Percentiles rank a stretch among this genome's conserved stretches.
These are phyloP conservation scores for Agrochola lota DNA, from an alignment of 2,888 invertebrate genomes.

Conservation along the genomic window DNA sequence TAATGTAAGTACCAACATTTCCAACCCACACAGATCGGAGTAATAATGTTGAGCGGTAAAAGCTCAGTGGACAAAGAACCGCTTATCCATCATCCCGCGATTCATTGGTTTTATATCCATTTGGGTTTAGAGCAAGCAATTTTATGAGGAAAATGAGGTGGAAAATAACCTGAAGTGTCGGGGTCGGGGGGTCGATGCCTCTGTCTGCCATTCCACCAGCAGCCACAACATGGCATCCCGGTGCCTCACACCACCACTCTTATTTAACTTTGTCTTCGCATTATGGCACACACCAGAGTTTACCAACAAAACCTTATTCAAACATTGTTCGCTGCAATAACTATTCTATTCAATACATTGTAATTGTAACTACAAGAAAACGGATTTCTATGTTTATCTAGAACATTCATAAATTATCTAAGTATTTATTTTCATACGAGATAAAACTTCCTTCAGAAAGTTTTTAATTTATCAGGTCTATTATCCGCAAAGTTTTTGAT, in stretches of 20 bases:
- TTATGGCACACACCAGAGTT: conserved; percentile 44
- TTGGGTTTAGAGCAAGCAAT: conserved; percentile 52
- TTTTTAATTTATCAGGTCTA: conserved; percentile 62
- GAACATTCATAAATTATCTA: conserved; percentile 47
- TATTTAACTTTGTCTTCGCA: conserved; percentile 54
- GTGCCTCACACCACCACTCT: conserved; percentile 62
- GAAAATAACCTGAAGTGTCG: conserved; percentile 80
- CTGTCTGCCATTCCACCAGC: conserved; percentile 89
- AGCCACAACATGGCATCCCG: conserved; percentile 88
- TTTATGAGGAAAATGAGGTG: conserved; percentile 56
- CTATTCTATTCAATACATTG: conserved; percentile 29
- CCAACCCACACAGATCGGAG: conserved; percentile 23
- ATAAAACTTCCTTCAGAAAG: conserved; percentile 65
- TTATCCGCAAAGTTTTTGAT: conserved; percentile 63
- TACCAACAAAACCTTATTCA: conserved; percentile 44
- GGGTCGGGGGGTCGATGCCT: conserved; percentile 87
- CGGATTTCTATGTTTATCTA: conserved; percentile 33
- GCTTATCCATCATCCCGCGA: conserved; percentile 51
- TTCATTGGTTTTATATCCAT: conserved; percentile 58
- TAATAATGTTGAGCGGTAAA: conserved; percentile 42
- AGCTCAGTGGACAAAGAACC: conserved; percentile 51
- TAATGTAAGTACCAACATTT: conserved; percentile 17
- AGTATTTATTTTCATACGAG: conserved; percentile 62
- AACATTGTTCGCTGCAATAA: conserved; percentile 44
- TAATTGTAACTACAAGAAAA: conserved; percentile 22